Evolutionary conservation across 1,140 invertebrate genomes (phyloP).

Genomic region (Conus ventricosus): DNA sequence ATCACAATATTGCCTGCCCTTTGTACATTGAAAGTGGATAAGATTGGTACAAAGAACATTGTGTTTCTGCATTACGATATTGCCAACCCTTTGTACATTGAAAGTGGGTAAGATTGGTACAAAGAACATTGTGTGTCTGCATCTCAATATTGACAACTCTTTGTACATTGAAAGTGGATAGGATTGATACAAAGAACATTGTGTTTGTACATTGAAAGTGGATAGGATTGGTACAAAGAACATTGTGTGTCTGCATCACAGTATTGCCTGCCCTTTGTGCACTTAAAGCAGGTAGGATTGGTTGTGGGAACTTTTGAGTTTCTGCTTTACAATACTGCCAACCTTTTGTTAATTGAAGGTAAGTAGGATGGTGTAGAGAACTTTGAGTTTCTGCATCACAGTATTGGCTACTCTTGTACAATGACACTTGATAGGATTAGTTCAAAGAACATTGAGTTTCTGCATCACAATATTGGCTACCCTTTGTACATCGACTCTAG

Average conservation of each 20-base stretch:
- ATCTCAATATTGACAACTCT: slow-evolving; percentile 99
- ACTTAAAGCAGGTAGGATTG: slow-evolving; percentile 82
- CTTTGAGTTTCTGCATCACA: too few species aligned
- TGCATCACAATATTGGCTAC: slow-evolving; percentile 99
- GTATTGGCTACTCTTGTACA: too few species aligned
- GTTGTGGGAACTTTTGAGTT: too few species aligned
- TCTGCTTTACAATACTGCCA: slow-evolving; percentile 99
- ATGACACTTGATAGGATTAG: too few species aligned
- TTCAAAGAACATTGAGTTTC: slow-evolving; percentile 82
- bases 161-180: slow-evolving; percentile 89
- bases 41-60: too few species aligned
- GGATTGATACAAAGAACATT: too few species aligned
- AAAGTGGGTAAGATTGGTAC: too few species aligned
- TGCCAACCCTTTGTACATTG: too few species aligned
- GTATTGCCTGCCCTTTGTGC: slow-evolving; percentile 98
- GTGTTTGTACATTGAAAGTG: too few species aligned
- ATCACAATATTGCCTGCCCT: too few species aligned
- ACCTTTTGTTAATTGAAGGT: slow-evolving; percentile 95
- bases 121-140: slow-evolving; percentile 86
- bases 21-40: too few species aligned
- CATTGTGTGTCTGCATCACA: slow-evolving; percentile 95
- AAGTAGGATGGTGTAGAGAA: background rate
- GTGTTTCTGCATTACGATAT: slow-evolving; percentile 94
- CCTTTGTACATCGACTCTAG: slow-evolving; percentile 93
- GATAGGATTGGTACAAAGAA: too few species aligned